These are phyloP conservation scores for Ephydatia muelleri DNA, from an alignment of 37 sponge, comb jelly and placozoan species.

Conservation along the genomic window DNA sequence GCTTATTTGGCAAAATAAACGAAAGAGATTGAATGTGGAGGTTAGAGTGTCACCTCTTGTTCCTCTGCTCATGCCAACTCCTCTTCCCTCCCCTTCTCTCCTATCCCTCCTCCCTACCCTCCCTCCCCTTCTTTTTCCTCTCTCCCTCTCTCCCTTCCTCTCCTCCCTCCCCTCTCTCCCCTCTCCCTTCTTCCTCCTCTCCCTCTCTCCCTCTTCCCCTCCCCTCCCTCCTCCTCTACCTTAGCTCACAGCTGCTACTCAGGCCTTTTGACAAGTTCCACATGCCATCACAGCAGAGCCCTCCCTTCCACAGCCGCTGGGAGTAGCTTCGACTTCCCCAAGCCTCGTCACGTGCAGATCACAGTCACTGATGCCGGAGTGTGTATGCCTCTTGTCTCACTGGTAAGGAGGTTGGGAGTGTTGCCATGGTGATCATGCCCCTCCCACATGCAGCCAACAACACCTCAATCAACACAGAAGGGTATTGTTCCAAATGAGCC, in stretches of 20 bases:
- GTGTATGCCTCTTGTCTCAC: constrained; percentile 67
- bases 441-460: background rate
- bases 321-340: too few species aligned
- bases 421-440: background rate
- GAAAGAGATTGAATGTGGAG: constrained; percentile 73
- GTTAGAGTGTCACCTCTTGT: constrained; percentile 30
- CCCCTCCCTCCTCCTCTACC: background rate
- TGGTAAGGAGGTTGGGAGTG: constrained; percentile 36
- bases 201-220: background rate
- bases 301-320: too few species aligned
- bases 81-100: too few species aligned
- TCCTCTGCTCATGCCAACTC: too few species aligned
- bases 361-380: constrained; percentile 77
- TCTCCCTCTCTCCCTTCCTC: too few species aligned
- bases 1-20: constrained; percentile 80
- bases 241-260: constrained; percentile 72
- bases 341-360: constrained; percentile 80
- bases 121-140: too few species aligned
- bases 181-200: background rate
- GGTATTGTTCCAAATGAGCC: background rate
- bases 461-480: background rate
- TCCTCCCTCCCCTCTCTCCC: too few species aligned
- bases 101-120: too few species aligned
- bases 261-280: constrained; percentile 63
- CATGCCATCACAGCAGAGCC: constrained; percentile 12